A percentile compares a stretch with the other conserved stretches of the same genome.
Conservation (phyloP, 2,113 vertebrate genomes). For the Aspidoscelis tigris region DNA sequence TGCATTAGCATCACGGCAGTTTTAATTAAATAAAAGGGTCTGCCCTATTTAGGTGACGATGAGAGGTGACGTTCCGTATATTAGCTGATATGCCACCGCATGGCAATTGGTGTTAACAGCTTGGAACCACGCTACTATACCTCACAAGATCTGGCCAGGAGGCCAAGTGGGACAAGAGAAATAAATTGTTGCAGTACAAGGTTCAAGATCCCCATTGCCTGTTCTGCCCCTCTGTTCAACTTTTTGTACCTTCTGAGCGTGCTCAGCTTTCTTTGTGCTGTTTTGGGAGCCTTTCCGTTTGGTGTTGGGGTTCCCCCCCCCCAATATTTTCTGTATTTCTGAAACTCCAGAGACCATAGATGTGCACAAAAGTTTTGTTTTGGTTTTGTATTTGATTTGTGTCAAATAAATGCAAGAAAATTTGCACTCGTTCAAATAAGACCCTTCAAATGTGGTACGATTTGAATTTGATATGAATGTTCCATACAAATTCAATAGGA, state of each 20-base stretch:
- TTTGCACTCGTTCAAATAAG: no score
- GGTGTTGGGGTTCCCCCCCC: no score
- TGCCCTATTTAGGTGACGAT: background rate
- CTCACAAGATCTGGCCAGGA: no score
- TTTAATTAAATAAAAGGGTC: conserved; percentile 25
- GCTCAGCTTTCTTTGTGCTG: background rate
- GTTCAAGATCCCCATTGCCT: background rate
- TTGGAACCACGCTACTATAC: background rate
- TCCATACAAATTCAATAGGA: no score
- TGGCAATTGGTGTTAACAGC: background rate
- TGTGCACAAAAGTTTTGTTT: no score
- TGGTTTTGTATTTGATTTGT: no score
- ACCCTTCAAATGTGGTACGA: no score
- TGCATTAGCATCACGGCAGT: conserved; percentile 5
- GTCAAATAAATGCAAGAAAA: no score
- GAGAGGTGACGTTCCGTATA: background rate
- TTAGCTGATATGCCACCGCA: background rate
- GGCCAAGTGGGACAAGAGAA: no score
- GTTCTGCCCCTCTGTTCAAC: background rate
- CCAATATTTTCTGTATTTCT: background rate
- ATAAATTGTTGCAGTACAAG: no score
- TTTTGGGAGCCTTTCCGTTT: background rate
- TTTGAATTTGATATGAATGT: no score
- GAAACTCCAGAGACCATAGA: background rate
- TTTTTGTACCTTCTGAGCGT: background rate